A percentile compares a stretch with the other conserved stretches of the same genome.
These are phyloP conservation scores for Enteromius argenteus DNA, from an alignment of 2,797 vertebrate species.

Conservation along the genomic window DNA sequence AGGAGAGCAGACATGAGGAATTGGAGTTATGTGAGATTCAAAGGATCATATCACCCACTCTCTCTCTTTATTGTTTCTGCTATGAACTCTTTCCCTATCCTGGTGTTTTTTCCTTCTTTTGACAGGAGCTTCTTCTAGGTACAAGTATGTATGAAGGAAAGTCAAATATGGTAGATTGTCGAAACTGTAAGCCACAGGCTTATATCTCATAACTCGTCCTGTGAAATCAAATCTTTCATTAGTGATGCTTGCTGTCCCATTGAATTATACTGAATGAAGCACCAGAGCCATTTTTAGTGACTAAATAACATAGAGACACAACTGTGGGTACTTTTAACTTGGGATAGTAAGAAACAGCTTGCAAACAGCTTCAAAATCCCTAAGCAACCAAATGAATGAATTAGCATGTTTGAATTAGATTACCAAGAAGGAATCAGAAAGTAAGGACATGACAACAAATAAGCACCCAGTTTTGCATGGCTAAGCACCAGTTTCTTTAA, in stretches of 20 bases:
- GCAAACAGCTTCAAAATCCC: background rate
- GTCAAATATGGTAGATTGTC: background rate
- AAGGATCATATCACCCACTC: background rate
- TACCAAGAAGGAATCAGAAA: background rate
- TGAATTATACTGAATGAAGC: background rate
- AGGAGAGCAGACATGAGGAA: constrained; percentile 31
- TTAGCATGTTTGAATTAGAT: background rate
- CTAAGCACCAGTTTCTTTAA: background rate
- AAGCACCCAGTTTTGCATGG: background rate
- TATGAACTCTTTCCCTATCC: background rate
- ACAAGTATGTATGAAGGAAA: background rate
- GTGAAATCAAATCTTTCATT: background rate
- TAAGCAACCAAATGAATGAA: background rate
- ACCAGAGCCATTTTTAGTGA: background rate
- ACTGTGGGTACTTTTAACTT: background rate
- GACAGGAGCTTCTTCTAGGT: background rate
- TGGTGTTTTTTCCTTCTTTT: background rate
- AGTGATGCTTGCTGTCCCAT: background rate
- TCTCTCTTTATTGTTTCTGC: constrained; percentile 16
- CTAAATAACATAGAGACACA: background rate
- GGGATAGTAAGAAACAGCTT: background rate
- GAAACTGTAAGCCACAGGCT: background rate
- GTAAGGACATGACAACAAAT: background rate
- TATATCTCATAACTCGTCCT: background rate
- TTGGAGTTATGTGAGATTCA: constrained; percentile 42